A percentile compares a stretch with the other conserved stretches of the same genome.
phyloP scores from a whole-genome alignment of 1,140 invertebrate species.

The Dufourea novaeangliae region DNA sequence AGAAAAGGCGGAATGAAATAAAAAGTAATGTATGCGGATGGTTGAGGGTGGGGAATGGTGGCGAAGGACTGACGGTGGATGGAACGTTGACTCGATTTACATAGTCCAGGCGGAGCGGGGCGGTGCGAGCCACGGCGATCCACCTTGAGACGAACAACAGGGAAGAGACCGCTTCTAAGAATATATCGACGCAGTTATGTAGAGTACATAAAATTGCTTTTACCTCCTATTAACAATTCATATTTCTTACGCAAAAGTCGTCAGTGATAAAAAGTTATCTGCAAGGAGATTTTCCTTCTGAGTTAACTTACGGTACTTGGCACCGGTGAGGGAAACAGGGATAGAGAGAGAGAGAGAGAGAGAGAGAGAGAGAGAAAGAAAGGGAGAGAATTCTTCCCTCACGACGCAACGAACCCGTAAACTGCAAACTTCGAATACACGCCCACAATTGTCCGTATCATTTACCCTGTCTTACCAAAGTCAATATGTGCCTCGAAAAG shows the following conservation, averaged over 20 bases:
- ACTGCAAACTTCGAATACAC: neutral
- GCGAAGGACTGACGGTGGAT: slow-evolving; percentile 48
- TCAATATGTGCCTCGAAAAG: no score
- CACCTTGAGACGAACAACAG: slow-evolving; percentile 43
- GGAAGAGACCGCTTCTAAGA: slow-evolving; percentile 65
- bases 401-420: neutral
- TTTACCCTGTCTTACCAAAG: no score
- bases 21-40: slow-evolving; percentile 79
- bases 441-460: no score
- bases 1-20: slow-evolving; percentile 78
- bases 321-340: neutral
- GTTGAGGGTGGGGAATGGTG: neutral
- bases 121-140: slow-evolving; percentile 21
- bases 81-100: slow-evolving; percentile 70
- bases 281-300: slow-evolving; percentile 68
- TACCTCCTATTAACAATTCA: slow-evolving; percentile 81
- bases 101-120: slow-evolving; percentile 66
- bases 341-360: neutral
- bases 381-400: neutral
- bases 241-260: slow-evolving; percentile 79
- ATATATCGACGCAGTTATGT: slow-evolving; percentile 78
- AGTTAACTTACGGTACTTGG: no score
- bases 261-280: slow-evolving; percentile 77
- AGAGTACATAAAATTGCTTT: slow-evolving; percentile 81
- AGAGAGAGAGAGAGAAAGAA: neutral